Percentiles rank a stretch among this genome's conserved stretches.
Conservation (phyloP, 2,113 vertebrate genomes). For the Papio anubis region DNA sequence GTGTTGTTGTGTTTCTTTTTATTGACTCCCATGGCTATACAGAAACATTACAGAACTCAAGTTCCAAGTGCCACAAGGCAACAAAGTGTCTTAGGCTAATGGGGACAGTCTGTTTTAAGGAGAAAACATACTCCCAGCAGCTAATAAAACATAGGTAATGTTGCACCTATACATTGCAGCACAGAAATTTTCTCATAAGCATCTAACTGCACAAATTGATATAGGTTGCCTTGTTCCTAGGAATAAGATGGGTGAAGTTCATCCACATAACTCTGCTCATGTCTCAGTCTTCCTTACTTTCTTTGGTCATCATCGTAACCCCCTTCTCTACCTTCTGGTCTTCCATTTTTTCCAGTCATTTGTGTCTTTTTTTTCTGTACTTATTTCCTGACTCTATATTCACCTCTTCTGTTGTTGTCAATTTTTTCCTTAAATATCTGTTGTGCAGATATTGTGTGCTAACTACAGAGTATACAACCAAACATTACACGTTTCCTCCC, state of each 20-base stretch:
- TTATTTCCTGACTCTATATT: background rate
- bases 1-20: background rate
- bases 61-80: background rate
- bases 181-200: background rate
- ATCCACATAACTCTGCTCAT: accelerated
- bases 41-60: background rate
- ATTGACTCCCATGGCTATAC: background rate
- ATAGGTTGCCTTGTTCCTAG: background rate
- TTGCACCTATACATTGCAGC: background rate
- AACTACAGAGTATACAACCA: background rate
- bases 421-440: background rate
- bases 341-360: background rate
- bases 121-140: background rate
- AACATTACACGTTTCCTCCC: background rate
- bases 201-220: accelerated
- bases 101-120: background rate
- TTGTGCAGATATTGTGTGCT: background rate
- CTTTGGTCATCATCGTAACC: background rate
- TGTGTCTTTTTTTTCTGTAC: background rate
- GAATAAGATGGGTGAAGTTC: background rate
- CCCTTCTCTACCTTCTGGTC: background rate
- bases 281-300: background rate
- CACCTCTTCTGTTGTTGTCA: background rate
- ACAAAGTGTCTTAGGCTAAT: background rate
- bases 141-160: background rate